A percentile compares a stretch with the other conserved stretches of the same genome.
These are phyloP conservation scores for Dugesia japonica DNA, from an alignment of 2,888 invertebrate genomes.

Conservation along the genomic window DNA sequence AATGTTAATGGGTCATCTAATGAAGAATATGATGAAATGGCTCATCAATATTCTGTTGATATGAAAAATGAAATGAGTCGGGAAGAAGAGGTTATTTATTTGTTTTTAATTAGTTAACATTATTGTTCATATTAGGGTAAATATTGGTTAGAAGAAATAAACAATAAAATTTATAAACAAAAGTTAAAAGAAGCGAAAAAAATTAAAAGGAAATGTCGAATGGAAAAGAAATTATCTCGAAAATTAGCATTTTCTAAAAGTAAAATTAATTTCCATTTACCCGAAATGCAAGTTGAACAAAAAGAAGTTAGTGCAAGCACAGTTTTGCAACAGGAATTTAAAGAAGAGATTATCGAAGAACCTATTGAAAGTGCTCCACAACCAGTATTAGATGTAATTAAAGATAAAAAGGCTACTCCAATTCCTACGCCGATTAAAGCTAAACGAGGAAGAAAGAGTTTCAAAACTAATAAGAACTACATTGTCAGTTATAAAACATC, in stretches of 20 bases:
- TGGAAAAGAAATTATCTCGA: background rate
- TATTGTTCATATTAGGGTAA: background rate
- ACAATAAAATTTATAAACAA: conserved; percentile 20
- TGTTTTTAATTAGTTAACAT: too few relatives aligned
- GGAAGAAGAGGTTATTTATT: background rate
- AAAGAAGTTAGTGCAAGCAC: background rate
- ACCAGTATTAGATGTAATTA: background rate
- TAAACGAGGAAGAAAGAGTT: background rate
- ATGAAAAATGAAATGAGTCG: background rate
- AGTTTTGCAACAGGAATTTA: background rate
- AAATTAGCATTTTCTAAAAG: background rate
- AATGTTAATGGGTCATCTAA: background rate
- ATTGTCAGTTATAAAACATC: conserved; percentile 8
- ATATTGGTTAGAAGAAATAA: conserved; percentile 13
- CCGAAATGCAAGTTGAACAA: background rate
- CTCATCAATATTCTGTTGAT: background rate
- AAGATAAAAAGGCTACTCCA: background rate
- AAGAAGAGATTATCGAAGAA: background rate
- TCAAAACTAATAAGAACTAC: background rate
- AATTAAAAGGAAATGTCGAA: background rate
- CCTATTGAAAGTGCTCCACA: background rate
- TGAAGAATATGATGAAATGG: background rate
- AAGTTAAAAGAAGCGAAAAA: background rate
- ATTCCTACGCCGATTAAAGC: background rate
- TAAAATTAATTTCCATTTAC: background rate